A percentile compares a stretch with the other conserved stretches of the same genome.
These are phyloP conservation scores for Tapera naevia DNA, from an alignment of 2,797 vertebrate species.

Conservation along the genomic window DNA sequence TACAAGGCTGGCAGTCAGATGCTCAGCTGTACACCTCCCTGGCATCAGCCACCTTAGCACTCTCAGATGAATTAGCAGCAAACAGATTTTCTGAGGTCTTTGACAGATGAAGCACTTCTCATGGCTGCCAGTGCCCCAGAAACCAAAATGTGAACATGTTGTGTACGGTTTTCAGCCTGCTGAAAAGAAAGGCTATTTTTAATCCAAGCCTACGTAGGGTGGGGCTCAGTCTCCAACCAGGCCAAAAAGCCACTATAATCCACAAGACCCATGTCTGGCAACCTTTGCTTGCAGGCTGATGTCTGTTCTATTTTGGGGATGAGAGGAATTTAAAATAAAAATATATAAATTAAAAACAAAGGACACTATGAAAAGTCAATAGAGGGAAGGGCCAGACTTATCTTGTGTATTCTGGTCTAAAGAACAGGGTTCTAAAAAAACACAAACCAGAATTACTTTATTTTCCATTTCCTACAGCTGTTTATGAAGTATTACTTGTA, in stretches of 20 bases:
- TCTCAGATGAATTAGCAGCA: not conserved
- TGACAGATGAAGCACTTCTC: slow-evolving; percentile 11
- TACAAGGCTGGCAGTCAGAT: not conserved
- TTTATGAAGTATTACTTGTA: not conserved
- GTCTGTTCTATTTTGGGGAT: slow-evolving; percentile 74
- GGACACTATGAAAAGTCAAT: slow-evolving; percentile 55
- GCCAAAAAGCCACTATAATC: slow-evolving; percentile 75
- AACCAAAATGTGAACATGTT: not conserved
- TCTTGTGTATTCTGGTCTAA: slow-evolving; percentile 36
- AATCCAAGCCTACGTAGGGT: slow-evolving; percentile 71
- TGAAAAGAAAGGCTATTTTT: slow-evolving; percentile 74
- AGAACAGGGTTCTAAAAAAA: not conserved
- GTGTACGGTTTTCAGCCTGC: slow-evolving; percentile 49
- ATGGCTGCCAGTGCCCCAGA: slow-evolving; percentile 1
- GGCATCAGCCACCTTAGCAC: not conserved
- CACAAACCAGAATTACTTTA: not conserved
- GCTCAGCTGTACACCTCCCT: not conserved
- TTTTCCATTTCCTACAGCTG: slow-evolving; percentile 19
- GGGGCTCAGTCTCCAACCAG: slow-evolving; percentile 67
- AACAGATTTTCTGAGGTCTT: slow-evolving; percentile 8
- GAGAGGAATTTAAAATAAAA: slow-evolving; percentile 61
- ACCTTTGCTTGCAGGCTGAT: slow-evolving; percentile 72
- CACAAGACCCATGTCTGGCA: slow-evolving; percentile 72
- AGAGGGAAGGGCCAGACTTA: slow-evolving; percentile 56
- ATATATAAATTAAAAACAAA: slow-evolving; percentile 75